Evolutionary conservation across 2,888 invertebrate species (phyloP).

Genomic region (Phyllotreta cruciferae): DNA sequence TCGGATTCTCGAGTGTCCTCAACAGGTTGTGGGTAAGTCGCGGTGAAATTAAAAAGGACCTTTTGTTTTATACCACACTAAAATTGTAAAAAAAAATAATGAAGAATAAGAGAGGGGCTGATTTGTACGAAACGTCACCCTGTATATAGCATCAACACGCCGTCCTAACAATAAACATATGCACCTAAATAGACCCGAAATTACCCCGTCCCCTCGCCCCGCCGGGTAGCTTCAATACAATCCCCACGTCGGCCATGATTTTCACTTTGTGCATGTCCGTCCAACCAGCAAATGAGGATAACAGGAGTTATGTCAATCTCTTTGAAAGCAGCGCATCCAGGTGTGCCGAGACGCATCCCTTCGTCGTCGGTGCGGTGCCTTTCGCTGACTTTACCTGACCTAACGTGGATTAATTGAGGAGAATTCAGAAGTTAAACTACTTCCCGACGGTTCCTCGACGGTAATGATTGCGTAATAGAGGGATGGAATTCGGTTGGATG

Average conservation of each 20-base stretch:
- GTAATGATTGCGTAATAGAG: slow-evolving; percentile 43
- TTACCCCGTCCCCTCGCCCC: slow-evolving; percentile 49
- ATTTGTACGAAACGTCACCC: slow-evolving; percentile 5
- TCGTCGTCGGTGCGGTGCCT: slow-evolving; percentile 25
- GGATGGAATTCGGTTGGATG: slow-evolving; percentile 33
- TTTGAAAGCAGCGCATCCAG: slow-evolving; percentile 55
- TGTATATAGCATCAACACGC: slow-evolving; percentile 11
- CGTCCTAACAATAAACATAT: slow-evolving; percentile 44
- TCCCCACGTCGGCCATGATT: slow-evolving; percentile 51
- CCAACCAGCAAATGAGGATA: slow-evolving; percentile 60
- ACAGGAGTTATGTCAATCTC: slow-evolving; percentile 62
- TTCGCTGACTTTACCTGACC: slow-evolving; percentile 49
- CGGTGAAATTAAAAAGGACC: not conserved
- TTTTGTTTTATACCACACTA: too few species aligned
- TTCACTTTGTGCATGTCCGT: slow-evolving; percentile 52
- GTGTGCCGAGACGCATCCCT: slow-evolving; percentile 46
- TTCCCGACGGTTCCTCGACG: slow-evolving; percentile 33
- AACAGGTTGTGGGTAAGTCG: too few species aligned
- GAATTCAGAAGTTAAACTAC: slow-evolving; percentile 49
- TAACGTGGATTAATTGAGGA: slow-evolving; percentile 47
- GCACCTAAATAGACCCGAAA: slow-evolving; percentile 50
- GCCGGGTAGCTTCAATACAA: slow-evolving; percentile 37
- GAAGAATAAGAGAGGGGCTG: not conserved
- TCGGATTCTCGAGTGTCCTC: slow-evolving; percentile 2
- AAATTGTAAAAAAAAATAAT: not conserved